These are phyloP conservation scores for Xerus inauris DNA, from an alignment of 2,113 vertebrate genomes.

Conservation along the genomic window DNA sequence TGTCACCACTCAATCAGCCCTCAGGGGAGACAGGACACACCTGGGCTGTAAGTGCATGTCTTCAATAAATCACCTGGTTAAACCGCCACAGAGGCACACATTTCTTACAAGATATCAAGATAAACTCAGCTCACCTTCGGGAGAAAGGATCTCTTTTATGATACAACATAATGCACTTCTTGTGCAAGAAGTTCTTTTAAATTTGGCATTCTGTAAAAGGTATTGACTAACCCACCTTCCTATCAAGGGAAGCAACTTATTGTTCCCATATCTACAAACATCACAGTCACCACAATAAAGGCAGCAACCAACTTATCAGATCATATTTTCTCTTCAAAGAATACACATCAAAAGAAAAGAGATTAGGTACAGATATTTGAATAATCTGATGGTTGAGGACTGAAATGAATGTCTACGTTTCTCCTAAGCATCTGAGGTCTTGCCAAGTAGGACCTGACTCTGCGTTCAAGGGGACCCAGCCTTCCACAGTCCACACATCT, in stretches of 20 bases:
- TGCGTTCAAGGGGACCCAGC: too few relatives aligned
- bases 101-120: background rate
- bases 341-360: background rate
- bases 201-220: background rate
- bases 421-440: background rate
- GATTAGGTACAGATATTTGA: background rate
- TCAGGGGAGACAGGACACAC: background rate
- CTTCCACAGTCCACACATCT: background rate
- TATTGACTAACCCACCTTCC: background rate
- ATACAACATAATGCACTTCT: background rate
- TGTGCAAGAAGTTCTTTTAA: background rate
- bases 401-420: background rate
- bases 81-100: background rate
- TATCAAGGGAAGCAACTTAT: background rate
- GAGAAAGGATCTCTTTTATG: background rate
- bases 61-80: background rate
- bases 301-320: background rate
- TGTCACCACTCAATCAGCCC: background rate
- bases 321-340: background rate
- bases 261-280: background rate
- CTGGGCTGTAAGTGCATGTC: fast-evolving
- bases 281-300: background rate
- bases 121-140: background rate
- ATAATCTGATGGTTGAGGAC: background rate
- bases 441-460: background rate